Base-by-base conservation (phyloP, 2,113 vertebrate genomes). In the Haliaeetus leucogaster region DNA sequence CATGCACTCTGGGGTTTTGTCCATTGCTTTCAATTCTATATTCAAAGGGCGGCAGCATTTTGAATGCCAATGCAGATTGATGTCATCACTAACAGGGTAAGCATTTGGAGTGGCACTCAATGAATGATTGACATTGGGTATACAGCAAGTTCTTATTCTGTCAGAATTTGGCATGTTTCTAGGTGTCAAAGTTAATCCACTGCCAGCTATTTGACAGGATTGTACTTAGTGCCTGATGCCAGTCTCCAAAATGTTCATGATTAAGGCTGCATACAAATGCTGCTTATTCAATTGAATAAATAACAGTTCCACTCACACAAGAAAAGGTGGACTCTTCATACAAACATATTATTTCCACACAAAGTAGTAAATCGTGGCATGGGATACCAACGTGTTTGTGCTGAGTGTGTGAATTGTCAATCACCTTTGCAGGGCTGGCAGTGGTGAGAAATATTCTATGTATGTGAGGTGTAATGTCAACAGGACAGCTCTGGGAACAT, bases 121-220 rank as follows among this genome's bases (percentile, higher is more conserved):
- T 91, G 86, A 96, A 96, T 97, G 97, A 97, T 67, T 97, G 97
- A 97, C 96, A 88, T 8, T 91, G 78, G 71, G 90, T 95, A 95
- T 93, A 96, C 92, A 96, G 71, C 29, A 5, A 95, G 95, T 96
- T 97, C 95, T 97, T 96, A 97, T 92, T 97, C 96, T 97, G 96
- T 95, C 95, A 96, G 91, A 94, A 95, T 96, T 2, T 96, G 96
- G 96, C 95, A 43, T 97, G 97, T 97, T 97, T 96, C 89, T 97
- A 93, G 90, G 74, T 97, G 97, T 98, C 97, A 96, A n/a, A 92
- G 93, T 96, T 97, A 98, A 98, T 98, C 97, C 96, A 97, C 95
- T 96, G 96, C 97, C 96, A 96, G 93, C 73, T 96, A 95, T 97
- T 94, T 97, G 97, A 97, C 97, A 95, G 71, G 81, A 83, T 91